These are phyloP conservation scores for Diaperis boleti DNA, from an alignment of 2,888 invertebrate species.

Conservation along the genomic window DNA sequence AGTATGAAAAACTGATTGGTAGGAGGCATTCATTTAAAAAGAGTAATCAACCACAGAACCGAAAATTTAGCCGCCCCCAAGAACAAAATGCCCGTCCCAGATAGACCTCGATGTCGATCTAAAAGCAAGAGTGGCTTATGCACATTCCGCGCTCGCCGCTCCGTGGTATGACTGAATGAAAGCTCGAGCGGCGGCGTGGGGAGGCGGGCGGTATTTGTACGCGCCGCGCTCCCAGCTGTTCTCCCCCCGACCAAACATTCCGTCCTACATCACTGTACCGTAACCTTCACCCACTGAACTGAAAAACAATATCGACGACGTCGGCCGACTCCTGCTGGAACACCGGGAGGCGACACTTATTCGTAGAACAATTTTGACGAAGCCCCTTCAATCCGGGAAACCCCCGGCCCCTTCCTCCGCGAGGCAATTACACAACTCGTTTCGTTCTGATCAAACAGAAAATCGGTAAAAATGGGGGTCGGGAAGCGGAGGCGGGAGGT, in stretches of 20 bases:
- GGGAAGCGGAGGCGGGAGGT: constrained; percentile 36
- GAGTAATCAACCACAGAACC: too few relatives aligned
- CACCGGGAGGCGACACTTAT: not conserved
- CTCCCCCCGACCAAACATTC: constrained; percentile 48
- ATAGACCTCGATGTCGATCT: too few relatives aligned
- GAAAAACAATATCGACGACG: constrained; percentile 59
- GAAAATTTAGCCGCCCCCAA: too few relatives aligned
- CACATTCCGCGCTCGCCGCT: constrained; percentile 39
- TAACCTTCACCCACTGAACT: constrained; percentile 64
- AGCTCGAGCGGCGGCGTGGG: constrained; percentile 29
- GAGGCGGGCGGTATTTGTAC: constrained; percentile 42
- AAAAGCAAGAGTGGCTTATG: constrained; percentile 26
- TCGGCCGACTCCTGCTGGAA: constrained; percentile 4
- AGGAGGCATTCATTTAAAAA: too few relatives aligned
- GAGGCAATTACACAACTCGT: constrained; percentile 37
- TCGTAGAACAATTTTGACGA: too few relatives aligned
- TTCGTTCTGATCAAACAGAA: constrained; percentile 37
- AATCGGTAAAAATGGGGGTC: constrained; percentile 31
- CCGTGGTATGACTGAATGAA: constrained; percentile 39
- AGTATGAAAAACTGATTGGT: too few relatives aligned
- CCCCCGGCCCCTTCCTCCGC: constrained; percentile 18
- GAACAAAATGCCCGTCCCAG: too few relatives aligned
- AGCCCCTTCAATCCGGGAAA: too few relatives aligned
- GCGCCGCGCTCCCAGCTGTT: constrained; percentile 52
- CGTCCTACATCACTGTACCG: constrained; percentile 48